Evolutionary conservation across 2,113 vertebrate species (phyloP).

Genomic region (Lycaon pictus): DNA sequence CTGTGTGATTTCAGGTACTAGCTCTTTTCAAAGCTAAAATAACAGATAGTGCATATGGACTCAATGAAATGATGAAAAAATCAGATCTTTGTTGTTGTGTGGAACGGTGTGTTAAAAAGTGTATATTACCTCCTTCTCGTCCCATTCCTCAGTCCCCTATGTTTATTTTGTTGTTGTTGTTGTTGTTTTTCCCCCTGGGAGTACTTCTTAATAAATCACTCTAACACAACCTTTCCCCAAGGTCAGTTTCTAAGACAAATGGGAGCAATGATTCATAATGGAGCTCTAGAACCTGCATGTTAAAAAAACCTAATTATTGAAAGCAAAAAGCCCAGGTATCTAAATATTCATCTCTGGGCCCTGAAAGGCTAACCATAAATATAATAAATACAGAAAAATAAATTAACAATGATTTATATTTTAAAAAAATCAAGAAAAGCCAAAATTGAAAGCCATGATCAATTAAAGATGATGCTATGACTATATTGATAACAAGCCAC

Average conservation of each 20-base stretch:
- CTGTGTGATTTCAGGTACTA: neutral
- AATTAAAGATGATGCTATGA: neutral
- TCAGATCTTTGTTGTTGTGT: neutral
- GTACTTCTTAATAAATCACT: neutral
- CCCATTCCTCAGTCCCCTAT: neutral
- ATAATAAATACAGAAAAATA: neutral
- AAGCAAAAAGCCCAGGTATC: neutral
- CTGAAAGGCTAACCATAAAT: neutral
- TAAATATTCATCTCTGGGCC: neutral
- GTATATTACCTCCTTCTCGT: neutral
- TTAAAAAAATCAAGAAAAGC: neutral
- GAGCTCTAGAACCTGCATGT: neutral
- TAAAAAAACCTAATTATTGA: conserved; percentile 30
- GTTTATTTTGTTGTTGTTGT: neutral
- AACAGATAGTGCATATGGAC: neutral
- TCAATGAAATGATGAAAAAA: neutral
- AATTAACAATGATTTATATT: conserved; percentile 7
- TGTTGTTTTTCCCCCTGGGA: neutral
- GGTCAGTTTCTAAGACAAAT: neutral
- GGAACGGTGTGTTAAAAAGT: neutral
- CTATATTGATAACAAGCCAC: neutral
- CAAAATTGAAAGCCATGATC: neutral
- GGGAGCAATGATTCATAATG: neutral
- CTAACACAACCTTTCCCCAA: neutral
- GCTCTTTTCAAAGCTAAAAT: neutral